A percentile compares a stretch with the other conserved stretches of the same genome.
Evolutionary conservation across 2,113 vertebrate genomes (phyloP).

Genomic region (Rhinolophus ferrumequinum): DNA sequence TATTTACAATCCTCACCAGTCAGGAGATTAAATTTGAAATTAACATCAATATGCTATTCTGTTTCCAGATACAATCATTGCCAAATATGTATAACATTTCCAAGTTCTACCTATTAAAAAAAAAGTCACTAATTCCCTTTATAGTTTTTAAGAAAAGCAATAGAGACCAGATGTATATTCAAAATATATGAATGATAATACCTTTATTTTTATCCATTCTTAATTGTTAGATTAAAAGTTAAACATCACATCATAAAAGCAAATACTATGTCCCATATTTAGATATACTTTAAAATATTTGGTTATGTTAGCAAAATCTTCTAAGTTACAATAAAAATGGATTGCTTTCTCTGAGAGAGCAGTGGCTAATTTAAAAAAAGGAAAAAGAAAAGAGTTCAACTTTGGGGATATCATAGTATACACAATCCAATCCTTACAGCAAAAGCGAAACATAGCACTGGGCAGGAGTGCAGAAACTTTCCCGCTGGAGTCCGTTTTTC

Average conservation of each 20-base stretch:
- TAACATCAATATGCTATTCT: background rate
- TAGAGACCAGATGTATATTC: background rate
- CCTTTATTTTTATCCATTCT: conserved; percentile 68
- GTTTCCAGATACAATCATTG: background rate
- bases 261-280: conserved; percentile 61
- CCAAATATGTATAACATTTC: background rate
- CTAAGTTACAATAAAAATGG: background rate
- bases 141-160: background rate
- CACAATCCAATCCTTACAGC: background rate
- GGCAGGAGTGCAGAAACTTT: background rate
- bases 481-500: conserved; percentile 39
- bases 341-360: conserved; percentile 55
- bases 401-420: background rate
- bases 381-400: background rate
- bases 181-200: conserved; percentile 44
- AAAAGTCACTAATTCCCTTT: background rate
- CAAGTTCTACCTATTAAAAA: background rate
- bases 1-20: background rate
- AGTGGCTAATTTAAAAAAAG: conserved; percentile 57
- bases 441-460: background rate
- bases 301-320: conserved; percentile 13
- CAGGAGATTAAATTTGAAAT: conserved; percentile 3
- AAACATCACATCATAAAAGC: conserved; percentile 67
- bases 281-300: conserved; percentile 58
- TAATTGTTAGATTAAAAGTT: conserved; percentile 75